Base-by-base conservation (phyloP, 2,113 vertebrate genomes). In the Amblyopsis rosae region DNA sequence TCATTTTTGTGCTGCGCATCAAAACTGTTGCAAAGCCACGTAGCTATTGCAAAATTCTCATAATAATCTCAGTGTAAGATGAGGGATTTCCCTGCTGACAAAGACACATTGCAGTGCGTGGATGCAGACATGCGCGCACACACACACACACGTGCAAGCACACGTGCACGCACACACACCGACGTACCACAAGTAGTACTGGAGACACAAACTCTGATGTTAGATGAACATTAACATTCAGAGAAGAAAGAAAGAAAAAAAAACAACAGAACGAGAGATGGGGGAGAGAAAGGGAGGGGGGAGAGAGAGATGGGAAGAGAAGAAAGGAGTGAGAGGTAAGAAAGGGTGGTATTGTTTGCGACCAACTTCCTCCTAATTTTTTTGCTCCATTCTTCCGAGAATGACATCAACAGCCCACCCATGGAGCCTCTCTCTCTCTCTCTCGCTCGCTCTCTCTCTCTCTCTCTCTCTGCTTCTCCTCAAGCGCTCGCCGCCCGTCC, bases 321-420 rank as follows among this genome's bases (percentile, higher is more conserved):
- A 59, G 63, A 66, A 19, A 59, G 26, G 32, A 26, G 68, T 3
- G 16, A 70, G 67, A 74, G 70, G 62, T 75, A 62, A 80, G 73
- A 80, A 76, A 80, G 82, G 75, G 76, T 48, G 54, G 62, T 81
- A 85, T 91, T 90, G 90, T 92, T 89, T 91, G 85, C 87, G 81
- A 78, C 72, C 76, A 76, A 82, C 82, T 89, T 88, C 80, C 86
- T 90, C 79, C 69, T 82, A 26, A 46, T 67, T 82, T 86, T 89
- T 79, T 86, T 55, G 41, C 56, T 47, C 54, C 7, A 60, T 32
- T 26, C 33, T 12, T 65, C 67, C 41, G 26, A 26, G 26, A 26
- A 26, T 26, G 26, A 26, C 26, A 26, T 26, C 26, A 26, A 26
- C 26, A 26, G 26, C 26, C 26, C 26, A 26, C 26, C 26, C 26